Base-by-base conservation (phyloP, 2,888 invertebrate genomes). In the Metallyticus violacea region DNA sequence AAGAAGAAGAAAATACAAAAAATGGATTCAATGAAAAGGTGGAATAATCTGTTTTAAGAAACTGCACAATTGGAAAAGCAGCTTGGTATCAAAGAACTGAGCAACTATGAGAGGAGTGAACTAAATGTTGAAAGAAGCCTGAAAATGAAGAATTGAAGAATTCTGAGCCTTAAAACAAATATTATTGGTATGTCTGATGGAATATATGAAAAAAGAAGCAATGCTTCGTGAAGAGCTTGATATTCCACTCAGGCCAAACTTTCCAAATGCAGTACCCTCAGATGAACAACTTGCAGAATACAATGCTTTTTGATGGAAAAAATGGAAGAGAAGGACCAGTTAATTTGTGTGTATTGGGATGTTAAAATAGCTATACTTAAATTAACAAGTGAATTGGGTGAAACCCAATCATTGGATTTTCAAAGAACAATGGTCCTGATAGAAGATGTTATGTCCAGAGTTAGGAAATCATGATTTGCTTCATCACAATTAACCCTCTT, bases 361-460 rank as follows among this genome's bases (percentile, higher is more conserved):
- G 25, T 62, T 6, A 82, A 82, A 26, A 27, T 76, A 6, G 26
- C 76, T 26, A 82, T 82, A 26, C 4, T 62, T 40, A 6, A 7
- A 22, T 15, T 82, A 15, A 77, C 81, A n/a, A 79, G 79, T 15
- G 76, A 80, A 80, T 28, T 88, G 26, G 87, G 85, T 27, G n/a
- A 29, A 62, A 79, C 85, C 25, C 92, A 93, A 0, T 89, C 89
- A 0, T 88, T 91, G 5, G 91, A 91, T 29, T 93, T 93, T 89
- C 92, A 93, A 89, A 89, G 89, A 25, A 89, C 89, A 4, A 88
- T 92, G 0, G 88, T 94, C 0, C n/a, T n/a, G n/a, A n/a, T n/a
- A n/a, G n/a, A n/a, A n/a, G n/a, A n/a, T n/a, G n/a, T n/a, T n/a
- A n/a, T n/a, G n/a, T n/a, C n/a, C n/a, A n/a, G n/a, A n/a, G n/a